phyloP scores from a whole-genome alignment of 2,113 vertebrate species.

The Tichodroma muraria region DNA sequence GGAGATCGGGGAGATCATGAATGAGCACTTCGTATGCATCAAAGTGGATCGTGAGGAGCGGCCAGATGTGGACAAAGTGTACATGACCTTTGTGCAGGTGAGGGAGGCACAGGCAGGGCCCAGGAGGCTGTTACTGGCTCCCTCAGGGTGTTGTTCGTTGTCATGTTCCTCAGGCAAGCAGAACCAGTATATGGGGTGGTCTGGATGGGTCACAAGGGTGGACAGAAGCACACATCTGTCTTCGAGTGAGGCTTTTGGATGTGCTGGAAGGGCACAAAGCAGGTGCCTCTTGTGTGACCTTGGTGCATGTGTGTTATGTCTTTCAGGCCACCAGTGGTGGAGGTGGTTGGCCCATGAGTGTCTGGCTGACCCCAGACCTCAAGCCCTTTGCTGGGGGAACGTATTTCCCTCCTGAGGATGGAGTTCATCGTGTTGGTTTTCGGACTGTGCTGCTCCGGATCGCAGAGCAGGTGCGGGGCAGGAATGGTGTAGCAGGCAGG shows the following conservation, averaged over 20 bases:
- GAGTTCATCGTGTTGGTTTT: constrained; percentile 78
- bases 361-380: constrained; percentile 92
- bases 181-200: background rate
- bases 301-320: background rate
- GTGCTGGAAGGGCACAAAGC: background rate
- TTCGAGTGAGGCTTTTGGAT: background rate
- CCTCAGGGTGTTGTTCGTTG: background rate
- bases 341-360: constrained; percentile 96
- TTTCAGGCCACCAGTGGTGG: constrained; percentile 86
- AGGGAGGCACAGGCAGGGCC: fast-evolving
- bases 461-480: constrained; percentile 75
- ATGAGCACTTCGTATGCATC: constrained; percentile 86
- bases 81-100: constrained; percentile 96
- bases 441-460: constrained; percentile 83
- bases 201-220: background rate
- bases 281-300: background rate
- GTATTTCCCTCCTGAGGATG: constrained; percentile 88
- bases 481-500: background rate
- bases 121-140: background rate
- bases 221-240: background rate
- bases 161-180: background rate
- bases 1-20: constrained; percentile 84
- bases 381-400: constrained; percentile 89
- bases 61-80: constrained; percentile 93
- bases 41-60: constrained; percentile 93